phyloP scores from a whole-genome alignment of 2,888 invertebrate species.

The Philopedon plagiatum region DNA sequence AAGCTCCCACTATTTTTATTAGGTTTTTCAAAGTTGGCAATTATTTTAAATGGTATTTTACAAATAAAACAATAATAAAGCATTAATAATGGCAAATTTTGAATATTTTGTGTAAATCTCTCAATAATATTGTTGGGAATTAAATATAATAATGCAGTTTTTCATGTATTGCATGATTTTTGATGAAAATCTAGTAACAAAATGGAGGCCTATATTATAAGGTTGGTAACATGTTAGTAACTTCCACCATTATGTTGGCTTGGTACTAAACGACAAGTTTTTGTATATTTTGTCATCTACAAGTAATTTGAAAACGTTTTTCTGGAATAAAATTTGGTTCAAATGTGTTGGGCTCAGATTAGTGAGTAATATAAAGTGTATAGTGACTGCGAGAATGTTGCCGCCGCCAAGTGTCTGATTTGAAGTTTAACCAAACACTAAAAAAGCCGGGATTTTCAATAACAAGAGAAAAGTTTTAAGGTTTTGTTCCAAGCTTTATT shows the following conservation, averaged over 20 bases:
- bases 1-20: constrained; percentile 8
- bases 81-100: not conserved
- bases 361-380: constrained; percentile 20
- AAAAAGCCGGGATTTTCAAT: constrained; percentile 57
- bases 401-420: constrained; percentile 43
- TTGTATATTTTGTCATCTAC: constrained; percentile 48
- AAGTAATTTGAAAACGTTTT: constrained; percentile 39
- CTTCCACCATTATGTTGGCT: constrained; percentile 54
- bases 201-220: constrained; percentile 20
- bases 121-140: not conserved
- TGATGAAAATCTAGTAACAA: constrained; percentile 31
- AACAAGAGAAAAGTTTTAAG: constrained; percentile 37
- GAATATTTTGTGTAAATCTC: not conserved
- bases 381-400: constrained; percentile 17
- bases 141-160: not conserved
- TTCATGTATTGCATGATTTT: not conserved
- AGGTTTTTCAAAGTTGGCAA: constrained; percentile 7
- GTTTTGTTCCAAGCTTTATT: constrained; percentile 25
- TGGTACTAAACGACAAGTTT: constrained; percentile 52
- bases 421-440: constrained; percentile 56
- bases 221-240: constrained; percentile 46
- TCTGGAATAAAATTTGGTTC: not conserved
- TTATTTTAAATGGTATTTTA: not conserved
- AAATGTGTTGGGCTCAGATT: constrained; percentile 6
- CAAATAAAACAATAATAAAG: not conserved